Evolutionary conservation across 2,797 vertebrate genomes (phyloP).

Genomic region (Paramormyrops hopkinsi): DNA sequence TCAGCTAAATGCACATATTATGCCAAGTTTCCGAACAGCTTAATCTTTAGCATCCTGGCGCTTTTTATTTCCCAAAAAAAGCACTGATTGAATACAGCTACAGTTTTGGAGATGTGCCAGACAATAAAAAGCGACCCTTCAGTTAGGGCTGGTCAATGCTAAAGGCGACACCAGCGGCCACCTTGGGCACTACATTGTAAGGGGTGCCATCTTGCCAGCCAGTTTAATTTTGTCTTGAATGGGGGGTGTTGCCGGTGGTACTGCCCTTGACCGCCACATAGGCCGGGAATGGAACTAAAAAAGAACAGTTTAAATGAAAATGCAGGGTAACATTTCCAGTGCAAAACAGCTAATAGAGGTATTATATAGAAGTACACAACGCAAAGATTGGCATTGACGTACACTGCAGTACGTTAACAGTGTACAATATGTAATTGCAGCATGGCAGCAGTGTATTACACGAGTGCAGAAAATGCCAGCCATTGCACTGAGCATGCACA

Average conservation of each 20-base stretch:
- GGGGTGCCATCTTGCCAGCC: not conserved
- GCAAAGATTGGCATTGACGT: not conserved
- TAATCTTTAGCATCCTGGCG: not conserved
- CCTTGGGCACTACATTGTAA: not conserved
- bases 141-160: not conserved
- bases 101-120: not conserved
- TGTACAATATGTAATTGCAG: not conserved
- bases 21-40: not conserved
- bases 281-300: not conserved
- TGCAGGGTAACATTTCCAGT: not conserved
- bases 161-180: not conserved
- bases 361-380: not conserved
- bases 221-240: not conserved
- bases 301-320: not conserved
- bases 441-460: not conserved
- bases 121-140: not conserved
- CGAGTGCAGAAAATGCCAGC: not conserved
- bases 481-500: not conserved
- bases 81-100: not conserved
- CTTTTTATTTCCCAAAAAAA: not conserved
- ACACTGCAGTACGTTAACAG: not conserved
- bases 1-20: not conserved
- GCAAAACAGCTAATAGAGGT: not conserved
- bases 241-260: not conserved
- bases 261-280: not conserved